Evolutionary conservation across 2,797 vertebrate species (phyloP).

Genomic region (Paramormyrops hopkinsi): DNA sequence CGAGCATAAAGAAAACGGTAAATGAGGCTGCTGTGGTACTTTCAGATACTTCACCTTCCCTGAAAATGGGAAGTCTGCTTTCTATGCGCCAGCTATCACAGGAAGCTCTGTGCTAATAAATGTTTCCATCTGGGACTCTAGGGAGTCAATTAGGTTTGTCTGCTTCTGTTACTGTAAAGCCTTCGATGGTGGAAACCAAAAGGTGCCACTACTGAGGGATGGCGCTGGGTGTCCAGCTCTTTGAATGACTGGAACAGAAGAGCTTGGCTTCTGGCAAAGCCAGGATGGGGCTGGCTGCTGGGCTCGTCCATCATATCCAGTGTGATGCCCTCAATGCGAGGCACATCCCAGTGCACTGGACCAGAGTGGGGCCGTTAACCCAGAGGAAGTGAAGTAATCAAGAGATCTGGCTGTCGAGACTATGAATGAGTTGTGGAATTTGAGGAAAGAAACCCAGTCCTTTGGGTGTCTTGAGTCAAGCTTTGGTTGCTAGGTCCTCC

Average conservation of each 20-base stretch:
- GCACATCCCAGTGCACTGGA: not conserved
- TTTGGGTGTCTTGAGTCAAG: not conserved
- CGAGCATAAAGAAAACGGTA: not conserved
- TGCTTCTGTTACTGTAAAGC: conserved; percentile 1
- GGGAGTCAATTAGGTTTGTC: conserved; percentile 3
- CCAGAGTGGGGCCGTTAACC: not conserved
- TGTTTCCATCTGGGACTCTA: conserved; percentile 3
- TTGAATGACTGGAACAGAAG: not conserved
- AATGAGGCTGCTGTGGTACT: not conserved
- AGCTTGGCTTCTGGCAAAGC: not conserved
- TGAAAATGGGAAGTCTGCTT: not conserved
- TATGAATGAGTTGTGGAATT: not conserved
- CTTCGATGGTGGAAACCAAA: not conserved
- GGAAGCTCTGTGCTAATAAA: not conserved
- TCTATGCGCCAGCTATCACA: not conserved
- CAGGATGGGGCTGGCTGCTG: not conserved
- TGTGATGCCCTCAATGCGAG: not conserved
- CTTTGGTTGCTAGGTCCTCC: not conserved
- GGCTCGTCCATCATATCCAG: not conserved
- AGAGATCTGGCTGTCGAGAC: not conserved
- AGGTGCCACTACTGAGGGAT: not conserved
- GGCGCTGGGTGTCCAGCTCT: not conserved
- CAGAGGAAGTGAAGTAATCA: not conserved
- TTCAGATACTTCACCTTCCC: not conserved
- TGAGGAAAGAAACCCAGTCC: not conserved